Evolutionary conservation across 2,797 vertebrate species (phyloP), one percentile per base, ranked within the genome.

Genomic region (Lophura swinhoii): DNA sequence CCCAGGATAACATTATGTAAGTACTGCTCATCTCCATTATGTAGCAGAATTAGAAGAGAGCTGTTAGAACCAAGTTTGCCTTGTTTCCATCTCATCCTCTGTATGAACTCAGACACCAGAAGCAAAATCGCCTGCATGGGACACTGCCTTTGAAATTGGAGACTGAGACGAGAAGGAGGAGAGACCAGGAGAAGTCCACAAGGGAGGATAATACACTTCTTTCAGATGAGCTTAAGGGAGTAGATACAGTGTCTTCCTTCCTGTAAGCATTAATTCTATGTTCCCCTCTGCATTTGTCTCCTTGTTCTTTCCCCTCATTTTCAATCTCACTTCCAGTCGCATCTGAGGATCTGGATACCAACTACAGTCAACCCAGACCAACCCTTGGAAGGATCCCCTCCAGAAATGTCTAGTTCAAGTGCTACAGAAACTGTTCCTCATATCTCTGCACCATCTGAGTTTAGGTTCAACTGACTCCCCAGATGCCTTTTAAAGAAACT

Each of bases 21-120:
- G 94, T 94, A 95, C 94, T 94, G 94, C 89, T 96, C 94, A 93
- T 92, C 92, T 92, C 91, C 87, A 94, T 93, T 95, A 93, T 92
- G 90, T 81, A 86, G 94, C 81, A 92, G 91, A 95, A 93, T 94
- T 84, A 93, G 83, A 79, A 71, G 29, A 69, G 23, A 88, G 87
- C 64, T 82, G 76, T 95, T 74, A 94, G 91, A 92, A 90, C 85
- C 85, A 55, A 44, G 87, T 86, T 91, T 82, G 85, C 80, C 91
- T 84, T 74, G 80, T 90, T 95, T 84, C 91, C 89, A 88, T 93
- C 96, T 90, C 76, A 55, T 64, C 89, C 79, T 79, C 73, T 16
- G 15, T 9, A 41, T 63, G 85, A 95, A 77, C 77, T 77, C 77
- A 3, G 80, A 39, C 2, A 87, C 43, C 80, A 93, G 68, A 62